phyloP scores from a whole-genome alignment of 1,140 invertebrate genomes.

The Dryas iulia region DNA sequence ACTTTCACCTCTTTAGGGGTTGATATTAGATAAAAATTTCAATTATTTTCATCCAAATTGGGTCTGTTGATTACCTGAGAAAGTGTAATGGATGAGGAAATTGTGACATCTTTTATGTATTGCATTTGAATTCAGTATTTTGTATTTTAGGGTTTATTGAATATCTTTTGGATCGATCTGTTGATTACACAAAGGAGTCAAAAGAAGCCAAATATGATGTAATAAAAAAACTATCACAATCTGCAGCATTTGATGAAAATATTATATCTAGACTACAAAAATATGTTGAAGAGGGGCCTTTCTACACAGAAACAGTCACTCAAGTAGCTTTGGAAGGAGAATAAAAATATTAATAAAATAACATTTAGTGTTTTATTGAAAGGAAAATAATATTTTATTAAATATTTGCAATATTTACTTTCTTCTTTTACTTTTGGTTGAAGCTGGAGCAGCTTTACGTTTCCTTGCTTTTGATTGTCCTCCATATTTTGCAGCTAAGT shows the following conservation, averaged over 20 bases:
- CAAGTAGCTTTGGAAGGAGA: conserved; percentile 86
- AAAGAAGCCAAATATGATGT: conserved; percentile 89
- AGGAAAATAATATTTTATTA: neutral
- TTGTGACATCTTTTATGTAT: neutral
- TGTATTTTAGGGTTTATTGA: conserved; percentile 84
- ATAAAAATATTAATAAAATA: conserved; percentile 11
- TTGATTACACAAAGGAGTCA: conserved; percentile 85
- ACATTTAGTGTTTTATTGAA: neutral
- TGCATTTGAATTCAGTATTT: neutral
- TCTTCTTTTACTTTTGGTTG: conserved; percentile 51
- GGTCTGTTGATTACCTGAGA: no score
- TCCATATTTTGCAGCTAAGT: conserved; percentile 73
- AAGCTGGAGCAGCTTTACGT: conserved; percentile 53
- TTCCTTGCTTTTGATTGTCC: conserved; percentile 52
- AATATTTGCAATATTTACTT: conserved; percentile 38
- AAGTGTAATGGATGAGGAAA: no score
- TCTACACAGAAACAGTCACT: conserved; percentile 83
- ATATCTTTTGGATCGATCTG: conserved; percentile 86
- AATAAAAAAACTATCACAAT: conserved; percentile 83
- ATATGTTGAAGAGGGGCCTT: conserved; percentile 87
- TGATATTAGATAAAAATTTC: no score
- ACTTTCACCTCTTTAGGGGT: no score
- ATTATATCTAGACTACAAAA: conserved; percentile 82
- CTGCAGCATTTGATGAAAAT: conserved; percentile 83
- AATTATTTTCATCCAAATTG: no score